Evolutionary conservation across 1,140 invertebrate species (phyloP).

Genomic region (Dendroctonus ponderosae): DNA sequence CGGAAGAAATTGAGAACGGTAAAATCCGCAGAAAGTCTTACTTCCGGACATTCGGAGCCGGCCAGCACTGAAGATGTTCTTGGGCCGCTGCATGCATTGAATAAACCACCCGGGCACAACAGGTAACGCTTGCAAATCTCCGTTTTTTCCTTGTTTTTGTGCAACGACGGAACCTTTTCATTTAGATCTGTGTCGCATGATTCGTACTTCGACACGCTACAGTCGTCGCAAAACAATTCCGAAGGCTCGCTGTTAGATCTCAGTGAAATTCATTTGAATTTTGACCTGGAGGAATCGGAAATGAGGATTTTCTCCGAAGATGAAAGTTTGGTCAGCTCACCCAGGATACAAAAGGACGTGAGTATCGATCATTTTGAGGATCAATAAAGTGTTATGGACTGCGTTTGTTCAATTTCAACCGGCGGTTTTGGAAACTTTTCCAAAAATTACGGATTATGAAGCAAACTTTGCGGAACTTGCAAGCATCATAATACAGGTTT

Average conservation of each 20-base stretch:
- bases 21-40: conserved; percentile 69
- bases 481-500: no score
- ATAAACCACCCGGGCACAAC: conserved; percentile 57
- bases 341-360: conserved; percentile 53
- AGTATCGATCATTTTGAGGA: no score
- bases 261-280: conserved; percentile 77
- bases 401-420: not conserved
- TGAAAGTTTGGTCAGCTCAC: conserved; percentile 63
- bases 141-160: conserved; percentile 1
- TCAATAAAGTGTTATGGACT: no score
- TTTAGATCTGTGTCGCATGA: conserved; percentile 82
- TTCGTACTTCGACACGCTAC: conserved; percentile 81
- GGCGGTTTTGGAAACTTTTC: not conserved
- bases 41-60: conserved; percentile 55
- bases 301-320: conserved; percentile 84
- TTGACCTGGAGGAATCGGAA: conserved; percentile 80
- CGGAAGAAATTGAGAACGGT: conserved; percentile 62
- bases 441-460: no score
- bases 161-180: no score
- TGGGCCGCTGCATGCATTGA: conserved; percentile 50
- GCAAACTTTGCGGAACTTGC: no score
- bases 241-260: conserved; percentile 62
- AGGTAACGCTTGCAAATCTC: conserved; percentile 37
- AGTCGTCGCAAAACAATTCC: conserved; percentile 54
- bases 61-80: conserved; percentile 49